Conservation (phyloP, 2,113 vertebrate species). For the Ascaphus truei region DNA sequence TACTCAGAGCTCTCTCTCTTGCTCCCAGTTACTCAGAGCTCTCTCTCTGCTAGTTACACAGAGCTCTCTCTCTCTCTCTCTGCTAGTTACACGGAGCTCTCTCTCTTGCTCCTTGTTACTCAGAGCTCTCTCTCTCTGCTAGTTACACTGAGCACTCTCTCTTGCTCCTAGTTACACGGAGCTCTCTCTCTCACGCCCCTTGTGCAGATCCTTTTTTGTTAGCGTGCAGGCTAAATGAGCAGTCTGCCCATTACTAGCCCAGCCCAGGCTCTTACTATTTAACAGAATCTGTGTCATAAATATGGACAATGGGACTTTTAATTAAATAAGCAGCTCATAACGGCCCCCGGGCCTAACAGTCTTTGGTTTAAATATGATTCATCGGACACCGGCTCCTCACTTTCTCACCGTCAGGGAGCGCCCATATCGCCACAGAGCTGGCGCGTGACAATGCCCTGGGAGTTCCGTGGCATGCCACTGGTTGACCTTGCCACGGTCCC, state of each 20-base stretch:
- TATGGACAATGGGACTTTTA: slow-evolving; percentile 97
- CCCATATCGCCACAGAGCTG: slow-evolving; percentile 31
- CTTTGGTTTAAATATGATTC: slow-evolving; percentile 99
- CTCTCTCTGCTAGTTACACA: too few species aligned
- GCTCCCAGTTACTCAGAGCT: too few species aligned
- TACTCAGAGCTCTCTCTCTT: too few species aligned
- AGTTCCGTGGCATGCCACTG: neutral
- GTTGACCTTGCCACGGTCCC: neutral
- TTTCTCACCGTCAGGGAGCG: slow-evolving; percentile 34
- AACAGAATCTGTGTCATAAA: slow-evolving; percentile 93
- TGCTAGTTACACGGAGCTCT: too few species aligned
- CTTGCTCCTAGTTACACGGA: slow-evolving; percentile 32
- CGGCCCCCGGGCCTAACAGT: slow-evolving; percentile 86
- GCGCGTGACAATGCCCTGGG: slow-evolving; percentile 7
- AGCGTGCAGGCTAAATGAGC: slow-evolving; percentile 63
- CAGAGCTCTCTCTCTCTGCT: slow-evolving; percentile 22
- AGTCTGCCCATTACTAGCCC: slow-evolving; percentile 32
- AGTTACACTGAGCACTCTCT: neutral
- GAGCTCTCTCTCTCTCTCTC: slow-evolving; percentile 46
- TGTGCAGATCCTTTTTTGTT: slow-evolving; percentile 47
- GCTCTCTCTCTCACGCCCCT: slow-evolving; percentile 22
- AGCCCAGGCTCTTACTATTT: slow-evolving; percentile 89
- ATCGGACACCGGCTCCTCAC: slow-evolving; percentile 79
- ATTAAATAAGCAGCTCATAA: slow-evolving; percentile 99
- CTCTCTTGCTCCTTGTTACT: slow-evolving; percentile 1